Evolutionary conservation across 2,888 invertebrate genomes (phyloP), one percentile per base, ranked within the genome.

Genomic region (Amphipyra berbera): DNA sequence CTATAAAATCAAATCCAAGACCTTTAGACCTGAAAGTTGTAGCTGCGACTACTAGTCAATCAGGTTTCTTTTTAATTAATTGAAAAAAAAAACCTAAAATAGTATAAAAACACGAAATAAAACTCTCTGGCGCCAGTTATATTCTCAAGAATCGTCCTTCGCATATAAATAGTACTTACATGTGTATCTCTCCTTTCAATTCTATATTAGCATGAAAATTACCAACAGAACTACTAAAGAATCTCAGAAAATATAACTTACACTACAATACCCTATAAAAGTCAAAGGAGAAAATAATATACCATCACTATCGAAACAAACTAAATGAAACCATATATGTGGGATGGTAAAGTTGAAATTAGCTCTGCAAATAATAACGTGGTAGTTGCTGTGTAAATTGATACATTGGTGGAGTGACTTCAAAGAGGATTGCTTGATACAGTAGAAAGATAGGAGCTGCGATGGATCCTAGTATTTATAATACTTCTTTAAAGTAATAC

Each of bases 321-420:
- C 14, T 9, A 44, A 61, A 62, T 35, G 2, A 6, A 12, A 66
- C 46, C 52, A 6, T 76, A 30, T 61, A 5, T 5, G 0, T 13
- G 14, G 10, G 0, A 0, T 0, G 0, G 2, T 40, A 52, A 14
- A 52, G 77, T 61, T 44, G 12, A 45, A 59, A 68, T 40, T 59
- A 2, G 6, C 35, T 2, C 7, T 41, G 3, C 30, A 48, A 8
- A n/a, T 37, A 37, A 14, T 44, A n/a, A 45, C 10, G 37, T 50
- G 21, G 47, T 64, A 53, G 63, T 73, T 73, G 58, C 55, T 67
- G 73, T 72, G 62, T 76, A 76, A 76, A 73, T 73, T 72, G 62
- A 72, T 76, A 76, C 77, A 46, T 56, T 62, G 40, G 48, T 46
- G 38, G 52, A 45, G 35, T 61, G 59, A 53, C 67, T 63, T 76